phyloP scores from a whole-genome alignment of 2,797 vertebrate genomes.

The Dicrostonyx torquatus region DNA sequence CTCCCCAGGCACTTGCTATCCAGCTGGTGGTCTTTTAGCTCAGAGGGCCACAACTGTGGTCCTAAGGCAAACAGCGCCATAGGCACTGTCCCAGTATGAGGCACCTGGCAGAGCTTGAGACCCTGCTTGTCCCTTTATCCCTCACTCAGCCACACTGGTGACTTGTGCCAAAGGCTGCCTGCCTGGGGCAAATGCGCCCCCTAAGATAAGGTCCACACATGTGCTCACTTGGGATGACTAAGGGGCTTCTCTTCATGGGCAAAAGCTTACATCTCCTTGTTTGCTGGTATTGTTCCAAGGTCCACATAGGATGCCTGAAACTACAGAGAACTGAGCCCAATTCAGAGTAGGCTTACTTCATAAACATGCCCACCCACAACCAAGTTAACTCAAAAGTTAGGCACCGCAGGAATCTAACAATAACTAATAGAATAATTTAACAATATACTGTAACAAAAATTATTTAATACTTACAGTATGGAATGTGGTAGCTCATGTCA shows the following conservation, averaged over 20 bases:
- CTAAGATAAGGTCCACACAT: background rate
- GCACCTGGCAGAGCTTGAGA: background rate
- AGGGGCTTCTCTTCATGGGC: background rate
- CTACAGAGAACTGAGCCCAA: background rate
- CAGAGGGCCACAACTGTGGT: background rate
- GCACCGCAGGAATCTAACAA: background rate
- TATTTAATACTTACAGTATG: background rate
- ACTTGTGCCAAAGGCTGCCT: background rate
- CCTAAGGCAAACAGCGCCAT: background rate
- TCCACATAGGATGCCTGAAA: background rate
- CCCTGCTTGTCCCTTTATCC: background rate
- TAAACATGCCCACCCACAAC: background rate
- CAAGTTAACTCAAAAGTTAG: background rate
- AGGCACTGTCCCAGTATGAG: background rate
- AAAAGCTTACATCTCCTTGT: background rate
- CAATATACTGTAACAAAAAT: background rate
- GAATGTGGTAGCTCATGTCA: background rate
- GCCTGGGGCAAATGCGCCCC: background rate
- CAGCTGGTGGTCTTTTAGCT: background rate
- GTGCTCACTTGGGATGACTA: background rate
- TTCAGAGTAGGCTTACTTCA: background rate
- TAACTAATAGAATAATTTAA: background rate
- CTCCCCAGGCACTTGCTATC: background rate
- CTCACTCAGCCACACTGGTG: background rate
- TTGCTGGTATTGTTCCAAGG: background rate